Evolutionary conservation across 2,888 invertebrate species (phyloP).

Genomic region (Drosophila kanekoi): DNA sequence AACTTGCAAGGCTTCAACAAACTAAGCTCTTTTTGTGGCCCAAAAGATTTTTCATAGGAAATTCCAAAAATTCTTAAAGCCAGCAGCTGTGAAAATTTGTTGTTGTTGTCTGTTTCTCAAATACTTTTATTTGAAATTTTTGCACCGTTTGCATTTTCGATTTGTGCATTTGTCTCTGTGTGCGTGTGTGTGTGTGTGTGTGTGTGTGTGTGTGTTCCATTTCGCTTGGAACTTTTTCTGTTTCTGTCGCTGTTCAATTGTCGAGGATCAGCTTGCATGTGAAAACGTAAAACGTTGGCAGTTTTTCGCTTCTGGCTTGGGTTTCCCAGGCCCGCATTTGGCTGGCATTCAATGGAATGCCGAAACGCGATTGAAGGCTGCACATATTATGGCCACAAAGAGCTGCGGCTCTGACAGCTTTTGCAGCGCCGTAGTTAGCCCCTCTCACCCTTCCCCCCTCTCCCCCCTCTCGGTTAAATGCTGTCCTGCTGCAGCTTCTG

Average conservation of each 20-base stretch:
- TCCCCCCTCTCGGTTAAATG: too few relatives aligned
- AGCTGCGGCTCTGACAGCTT: neutral
- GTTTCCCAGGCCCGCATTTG: slow-evolving; percentile 35
- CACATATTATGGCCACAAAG: slow-evolving; percentile 12
- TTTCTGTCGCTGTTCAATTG: neutral
- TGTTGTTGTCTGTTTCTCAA: neutral
- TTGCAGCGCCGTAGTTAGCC: too few relatives aligned
- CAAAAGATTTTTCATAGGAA: slow-evolving; percentile 19
- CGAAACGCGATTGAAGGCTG: neutral
- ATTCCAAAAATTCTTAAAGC: slow-evolving; percentile 4
- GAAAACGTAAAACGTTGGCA: slow-evolving; percentile 49
- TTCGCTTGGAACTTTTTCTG: neutral
- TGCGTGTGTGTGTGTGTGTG: too few relatives aligned
- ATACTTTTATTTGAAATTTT: slow-evolving; percentile 16
- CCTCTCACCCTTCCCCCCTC: too few relatives aligned
- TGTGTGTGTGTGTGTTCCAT: too few relatives aligned
- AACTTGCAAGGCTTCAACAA: neutral
- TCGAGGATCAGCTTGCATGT: slow-evolving; percentile 46
- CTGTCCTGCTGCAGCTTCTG: neutral
- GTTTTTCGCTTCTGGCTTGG: neutral
- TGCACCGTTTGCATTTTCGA: slow-evolving; percentile 43
- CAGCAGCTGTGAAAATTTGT: slow-evolving; percentile 26
- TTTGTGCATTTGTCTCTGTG: neutral
- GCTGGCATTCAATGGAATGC: slow-evolving; percentile 32
- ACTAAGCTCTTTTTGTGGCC: slow-evolving; percentile 27